Base-by-base conservation (phyloP, 2,888 invertebrate species). In the Amphipyra berbera region DNA sequence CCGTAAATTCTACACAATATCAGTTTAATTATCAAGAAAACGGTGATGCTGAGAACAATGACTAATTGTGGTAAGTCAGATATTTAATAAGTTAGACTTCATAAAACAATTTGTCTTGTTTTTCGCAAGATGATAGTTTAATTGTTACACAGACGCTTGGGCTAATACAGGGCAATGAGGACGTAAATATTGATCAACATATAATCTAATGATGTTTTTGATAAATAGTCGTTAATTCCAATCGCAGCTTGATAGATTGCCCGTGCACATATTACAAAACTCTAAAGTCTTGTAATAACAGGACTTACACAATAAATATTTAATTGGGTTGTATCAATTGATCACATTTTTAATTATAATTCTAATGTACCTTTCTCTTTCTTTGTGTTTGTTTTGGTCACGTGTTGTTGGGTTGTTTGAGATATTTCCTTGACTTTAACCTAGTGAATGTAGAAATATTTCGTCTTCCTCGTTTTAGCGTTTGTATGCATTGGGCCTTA, bases 251-350 rank as follows among this genome's bases (percentile, higher is more conserved):
- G 90, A 93, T 92, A 87, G 84, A 93, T 92, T 83, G 85, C 83
- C 72, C 63, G 78, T 78, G 78, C 50, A 70, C 68, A 79, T 71
- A 81, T 94, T 93, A 84, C 92, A 87, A 91, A 89, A 92, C 87
- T 81, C 77, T 83, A 80, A 84, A 82, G 82, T 87, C 85, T 86
- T 85, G 82, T 88, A 89, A 89, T 84, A 87, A 85, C 87, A 78
- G 78, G 80, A 80, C 83, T 94, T 93, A 81, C 93, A 88, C 91
- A 94, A 93, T 90, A 86, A 83, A 87, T 79, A 87, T 90, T 90
- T 92, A 89, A 93, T 93, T 90, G 89, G 88, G 85, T 90, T 89
- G 77, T 90, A 88, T 89, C 88, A 90, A 88, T 84, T 89, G 90
- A 90, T 91, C 88, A 89, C 82, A 88, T 84, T 90, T 85, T 90